Evolutionary conservation across 2,797 vertebrate genomes (phyloP).

Genomic region (Macrochelys suwanniensis): DNA sequence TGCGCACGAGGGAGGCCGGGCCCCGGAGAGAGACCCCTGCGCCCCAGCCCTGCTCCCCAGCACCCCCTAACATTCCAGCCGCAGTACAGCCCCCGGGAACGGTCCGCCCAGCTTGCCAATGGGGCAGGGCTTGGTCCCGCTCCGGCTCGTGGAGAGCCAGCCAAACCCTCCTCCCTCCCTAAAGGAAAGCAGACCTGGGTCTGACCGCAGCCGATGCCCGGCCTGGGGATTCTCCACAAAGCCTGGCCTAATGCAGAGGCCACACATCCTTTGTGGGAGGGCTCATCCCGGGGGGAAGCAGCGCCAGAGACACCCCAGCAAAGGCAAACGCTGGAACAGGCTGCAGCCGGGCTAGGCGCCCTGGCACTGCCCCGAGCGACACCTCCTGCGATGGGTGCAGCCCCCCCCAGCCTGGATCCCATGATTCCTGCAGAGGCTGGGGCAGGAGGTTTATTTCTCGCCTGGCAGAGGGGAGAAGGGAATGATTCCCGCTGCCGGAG

Average conservation of each 20-base stretch:
- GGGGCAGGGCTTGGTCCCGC: background rate
- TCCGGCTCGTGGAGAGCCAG: background rate
- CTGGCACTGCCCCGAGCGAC: background rate
- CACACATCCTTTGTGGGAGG: background rate
- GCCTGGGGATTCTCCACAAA: background rate
- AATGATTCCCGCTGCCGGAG: background rate
- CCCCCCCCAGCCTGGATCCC: too few species aligned
- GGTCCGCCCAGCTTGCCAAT: too few species aligned
- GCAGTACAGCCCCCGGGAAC: too few species aligned
- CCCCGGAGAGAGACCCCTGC: background rate
- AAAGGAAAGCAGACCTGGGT: too few species aligned
- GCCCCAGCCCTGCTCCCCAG: background rate
- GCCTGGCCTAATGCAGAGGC: background rate
- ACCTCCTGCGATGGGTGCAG: background rate
- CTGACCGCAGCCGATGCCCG: too few species aligned
- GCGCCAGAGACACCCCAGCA: background rate
- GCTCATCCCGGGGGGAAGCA: background rate
- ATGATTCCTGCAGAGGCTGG: background rate
- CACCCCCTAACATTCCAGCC: background rate
- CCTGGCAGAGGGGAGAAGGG: too few species aligned
- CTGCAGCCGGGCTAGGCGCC: background rate
- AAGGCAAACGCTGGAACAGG: background rate
- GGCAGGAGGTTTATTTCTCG: background rate
- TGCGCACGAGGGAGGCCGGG: background rate
- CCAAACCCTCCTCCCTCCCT: background rate